phyloP scores from a whole-genome alignment of 1,140 invertebrate genomes.

The Phenacoccus solenopsis region DNA sequence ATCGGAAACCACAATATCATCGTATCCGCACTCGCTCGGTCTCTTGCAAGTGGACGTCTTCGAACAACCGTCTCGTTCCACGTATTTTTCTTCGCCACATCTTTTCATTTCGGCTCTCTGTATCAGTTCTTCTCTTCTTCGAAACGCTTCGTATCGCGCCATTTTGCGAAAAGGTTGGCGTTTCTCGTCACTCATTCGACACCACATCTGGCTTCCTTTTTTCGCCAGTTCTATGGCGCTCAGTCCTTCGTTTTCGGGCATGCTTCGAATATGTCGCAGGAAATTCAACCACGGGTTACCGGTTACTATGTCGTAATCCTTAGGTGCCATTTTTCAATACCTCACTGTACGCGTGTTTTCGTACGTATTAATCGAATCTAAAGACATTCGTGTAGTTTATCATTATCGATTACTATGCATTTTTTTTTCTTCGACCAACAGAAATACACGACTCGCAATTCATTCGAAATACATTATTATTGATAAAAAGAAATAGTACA shows the following conservation, averaged over 20 bases:
- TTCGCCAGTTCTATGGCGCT: neutral
- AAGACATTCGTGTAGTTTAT: too few species aligned
- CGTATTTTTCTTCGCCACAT: too few species aligned
- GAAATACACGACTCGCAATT: neutral
- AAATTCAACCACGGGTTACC: neutral
- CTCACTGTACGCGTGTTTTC: too few species aligned
- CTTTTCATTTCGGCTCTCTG: too few species aligned
- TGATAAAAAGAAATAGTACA: constrained; percentile 3
- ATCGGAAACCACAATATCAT: too few species aligned
- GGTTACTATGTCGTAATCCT: neutral
- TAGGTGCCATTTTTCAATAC: too few species aligned
- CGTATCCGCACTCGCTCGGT: too few species aligned
- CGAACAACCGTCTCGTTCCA: too few species aligned
- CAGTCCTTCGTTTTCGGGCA: neutral
- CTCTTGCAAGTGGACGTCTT: too few species aligned
- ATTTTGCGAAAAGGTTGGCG: neutral
- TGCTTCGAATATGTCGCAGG: neutral
- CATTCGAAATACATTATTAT: neutral
- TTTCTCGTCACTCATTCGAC: neutral
- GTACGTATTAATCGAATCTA: too few species aligned
- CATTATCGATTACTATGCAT: too few species aligned
- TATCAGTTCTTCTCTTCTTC: too few species aligned
- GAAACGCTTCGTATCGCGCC: neutral
- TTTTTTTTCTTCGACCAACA: neutral
- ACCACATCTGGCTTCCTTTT: neutral